Conservation (phyloP, 1,140 invertebrate species). For the Calliphora vicina region DNA sequence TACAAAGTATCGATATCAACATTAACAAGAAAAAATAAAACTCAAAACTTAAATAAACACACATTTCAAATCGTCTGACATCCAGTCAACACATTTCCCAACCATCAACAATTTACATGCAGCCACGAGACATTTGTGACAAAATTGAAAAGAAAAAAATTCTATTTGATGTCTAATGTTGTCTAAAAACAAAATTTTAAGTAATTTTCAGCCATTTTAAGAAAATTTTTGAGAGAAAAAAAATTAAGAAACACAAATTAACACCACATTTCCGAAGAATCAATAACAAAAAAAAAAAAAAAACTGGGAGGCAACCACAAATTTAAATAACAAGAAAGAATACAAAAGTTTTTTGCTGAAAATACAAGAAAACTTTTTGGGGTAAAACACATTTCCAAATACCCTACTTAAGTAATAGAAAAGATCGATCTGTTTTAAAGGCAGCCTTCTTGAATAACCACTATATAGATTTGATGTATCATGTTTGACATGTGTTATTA, state of each 20-base stretch:
- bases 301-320: too few species aligned
- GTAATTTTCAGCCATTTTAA: neutral
- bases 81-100: neutral
- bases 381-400: too few species aligned
- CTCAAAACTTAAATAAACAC: neutral
- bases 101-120: neutral
- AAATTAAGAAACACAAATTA: neutral
- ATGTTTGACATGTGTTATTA: too few species aligned
- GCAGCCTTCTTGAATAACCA: too few species aligned
- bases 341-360: too few species aligned
- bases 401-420: too few species aligned
- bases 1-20: too few species aligned
- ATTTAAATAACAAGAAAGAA: too few species aligned
- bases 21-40: too few species aligned
- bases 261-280: neutral
- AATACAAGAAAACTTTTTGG: too few species aligned
- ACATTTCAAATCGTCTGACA: neutral
- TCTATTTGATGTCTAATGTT: neutral
- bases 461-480: too few species aligned
- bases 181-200: neutral
- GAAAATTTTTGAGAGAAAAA: neutral
- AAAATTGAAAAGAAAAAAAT: neutral
- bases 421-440: too few species aligned
- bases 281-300: neutral
- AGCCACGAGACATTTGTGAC: neutral